phyloP scores from a whole-genome alignment of 2,797 vertebrate genomes.

The Xenopus petersii region DNA sequence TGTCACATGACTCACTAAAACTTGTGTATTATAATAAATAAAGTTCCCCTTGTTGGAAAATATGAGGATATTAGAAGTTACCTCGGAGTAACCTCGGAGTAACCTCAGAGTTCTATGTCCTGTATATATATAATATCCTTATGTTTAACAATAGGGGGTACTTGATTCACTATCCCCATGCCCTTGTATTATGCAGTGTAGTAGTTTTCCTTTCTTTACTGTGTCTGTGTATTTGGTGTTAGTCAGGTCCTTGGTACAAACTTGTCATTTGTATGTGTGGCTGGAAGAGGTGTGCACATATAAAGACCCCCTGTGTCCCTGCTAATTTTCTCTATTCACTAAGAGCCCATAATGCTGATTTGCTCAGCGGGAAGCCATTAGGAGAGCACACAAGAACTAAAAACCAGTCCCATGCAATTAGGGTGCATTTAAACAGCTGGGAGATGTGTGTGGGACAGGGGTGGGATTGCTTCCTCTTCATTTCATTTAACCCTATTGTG shows the following conservation, averaged over 20 bases:
- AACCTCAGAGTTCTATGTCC: too few relatives aligned
- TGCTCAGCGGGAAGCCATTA: slow-evolving; percentile 46
- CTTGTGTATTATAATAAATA: too few relatives aligned
- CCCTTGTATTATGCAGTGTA: too few relatives aligned
- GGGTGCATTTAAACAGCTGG: slow-evolving; percentile 48
- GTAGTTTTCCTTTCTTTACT: too few relatives aligned
- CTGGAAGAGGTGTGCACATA: slow-evolving; percentile 43
- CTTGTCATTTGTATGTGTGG: slow-evolving; percentile 28
- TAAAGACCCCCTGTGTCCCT: slow-evolving; percentile 42
- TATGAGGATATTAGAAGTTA: too few relatives aligned
- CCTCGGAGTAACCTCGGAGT: too few relatives aligned
- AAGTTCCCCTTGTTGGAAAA: too few relatives aligned
- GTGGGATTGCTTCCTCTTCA: slow-evolving; percentile 22
- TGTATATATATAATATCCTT: too few relatives aligned
- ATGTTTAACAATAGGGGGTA: too few relatives aligned
- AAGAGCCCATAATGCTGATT: slow-evolving; percentile 47
- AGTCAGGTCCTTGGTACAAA: slow-evolving; percentile 14
- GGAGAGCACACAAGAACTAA: slow-evolving; percentile 38
- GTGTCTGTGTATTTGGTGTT: slow-evolving; percentile 38
- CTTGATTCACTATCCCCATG: too few relatives aligned
- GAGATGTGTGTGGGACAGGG: slow-evolving; percentile 36
- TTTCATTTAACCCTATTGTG: slow-evolving; percentile 15
- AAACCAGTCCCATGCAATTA: slow-evolving; percentile 42
- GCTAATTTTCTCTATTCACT: slow-evolving; percentile 47
- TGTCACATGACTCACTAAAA: too few relatives aligned